Percentiles rank a stretch among this genome's conserved stretches.
Conservation (phyloP, 2,888 invertebrate genomes). For the Conops quadrifasciatus region DNA sequence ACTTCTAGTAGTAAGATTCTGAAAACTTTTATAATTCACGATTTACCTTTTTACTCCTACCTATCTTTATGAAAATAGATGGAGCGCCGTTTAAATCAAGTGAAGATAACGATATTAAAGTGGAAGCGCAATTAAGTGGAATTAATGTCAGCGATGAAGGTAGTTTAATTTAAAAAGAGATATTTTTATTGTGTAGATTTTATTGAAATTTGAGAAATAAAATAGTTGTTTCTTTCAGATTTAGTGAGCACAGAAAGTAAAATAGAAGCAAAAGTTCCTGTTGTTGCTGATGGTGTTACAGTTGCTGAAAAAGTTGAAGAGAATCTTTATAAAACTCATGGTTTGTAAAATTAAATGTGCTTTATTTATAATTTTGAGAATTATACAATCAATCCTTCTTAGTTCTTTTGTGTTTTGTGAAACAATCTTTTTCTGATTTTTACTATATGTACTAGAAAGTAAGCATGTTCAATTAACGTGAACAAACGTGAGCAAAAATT, state of each 20-base stretch:
- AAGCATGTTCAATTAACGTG: no score
- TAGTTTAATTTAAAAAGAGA: no score
- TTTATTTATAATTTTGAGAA: no score
- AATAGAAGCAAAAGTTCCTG: background rate
- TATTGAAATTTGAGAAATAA: background rate
- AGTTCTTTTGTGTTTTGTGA: no score
- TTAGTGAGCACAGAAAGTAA: background rate
- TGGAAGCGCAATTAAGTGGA: background rate
- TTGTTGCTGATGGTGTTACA: slow-evolving; percentile 8
- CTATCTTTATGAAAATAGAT: background rate
- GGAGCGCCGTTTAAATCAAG: background rate
- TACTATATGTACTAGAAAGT: no score
- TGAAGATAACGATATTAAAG: background rate
- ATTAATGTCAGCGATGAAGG: background rate
- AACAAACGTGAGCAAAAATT: no score
- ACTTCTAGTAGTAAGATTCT: no score
- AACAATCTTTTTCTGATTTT: no score
- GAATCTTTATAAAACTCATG: background rate
- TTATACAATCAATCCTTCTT: no score
- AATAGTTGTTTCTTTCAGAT: background rate
- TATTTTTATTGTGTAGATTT: background rate
- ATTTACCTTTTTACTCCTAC: background rate
- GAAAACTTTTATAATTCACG: no score
- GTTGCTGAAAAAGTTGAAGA: background rate
- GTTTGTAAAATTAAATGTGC: background rate